These are phyloP conservation scores for Gobio occitaniae DNA, from an alignment of 2,797 vertebrate species.

Conservation along the genomic window DNA sequence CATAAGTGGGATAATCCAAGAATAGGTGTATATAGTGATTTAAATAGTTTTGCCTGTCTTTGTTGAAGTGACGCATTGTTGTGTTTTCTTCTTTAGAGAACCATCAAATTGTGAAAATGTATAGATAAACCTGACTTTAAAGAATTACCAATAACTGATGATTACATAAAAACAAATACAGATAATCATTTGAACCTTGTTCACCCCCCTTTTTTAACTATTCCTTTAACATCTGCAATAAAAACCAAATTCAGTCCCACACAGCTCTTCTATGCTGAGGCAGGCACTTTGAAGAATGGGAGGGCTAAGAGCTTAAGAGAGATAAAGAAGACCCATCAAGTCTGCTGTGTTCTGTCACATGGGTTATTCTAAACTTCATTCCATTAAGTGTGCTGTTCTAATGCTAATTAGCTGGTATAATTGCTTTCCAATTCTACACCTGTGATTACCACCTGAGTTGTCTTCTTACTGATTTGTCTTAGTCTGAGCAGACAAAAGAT, in stretches of 20 bases:
- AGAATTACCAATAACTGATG: neutral
- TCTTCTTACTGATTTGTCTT: slow-evolving; percentile 2
- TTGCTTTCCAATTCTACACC: slow-evolving; percentile 17
- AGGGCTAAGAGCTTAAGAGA: slow-evolving; percentile 5
- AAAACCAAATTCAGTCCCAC: neutral
- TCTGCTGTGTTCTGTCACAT: slow-evolving; percentile 5
- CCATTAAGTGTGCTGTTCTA: slow-evolving; percentile 3
- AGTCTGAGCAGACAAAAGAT: slow-evolving; percentile 8
- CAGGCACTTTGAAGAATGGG: slow-evolving; percentile 10
- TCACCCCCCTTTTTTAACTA: neutral
- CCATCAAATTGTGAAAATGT: neutral
- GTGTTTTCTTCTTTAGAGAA: neutral
- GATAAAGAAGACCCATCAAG: slow-evolving; percentile 30
- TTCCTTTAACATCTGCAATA: neutral
- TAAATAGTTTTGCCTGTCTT: neutral
- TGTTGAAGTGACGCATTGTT: neutral
- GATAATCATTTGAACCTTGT: neutral
- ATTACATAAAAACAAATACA: neutral
- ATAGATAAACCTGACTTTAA: neutral
- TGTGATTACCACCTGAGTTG: slow-evolving; percentile 6
- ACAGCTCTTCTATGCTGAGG: neutral
- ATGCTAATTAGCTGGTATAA: slow-evolving; percentile 20
- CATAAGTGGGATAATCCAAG: too few relatives aligned
- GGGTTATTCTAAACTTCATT: slow-evolving; percentile 7
- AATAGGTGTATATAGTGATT: too few relatives aligned